phyloP scores from a whole-genome alignment of 2,797 vertebrate genomes.

The Girardinus metallicus region DNA sequence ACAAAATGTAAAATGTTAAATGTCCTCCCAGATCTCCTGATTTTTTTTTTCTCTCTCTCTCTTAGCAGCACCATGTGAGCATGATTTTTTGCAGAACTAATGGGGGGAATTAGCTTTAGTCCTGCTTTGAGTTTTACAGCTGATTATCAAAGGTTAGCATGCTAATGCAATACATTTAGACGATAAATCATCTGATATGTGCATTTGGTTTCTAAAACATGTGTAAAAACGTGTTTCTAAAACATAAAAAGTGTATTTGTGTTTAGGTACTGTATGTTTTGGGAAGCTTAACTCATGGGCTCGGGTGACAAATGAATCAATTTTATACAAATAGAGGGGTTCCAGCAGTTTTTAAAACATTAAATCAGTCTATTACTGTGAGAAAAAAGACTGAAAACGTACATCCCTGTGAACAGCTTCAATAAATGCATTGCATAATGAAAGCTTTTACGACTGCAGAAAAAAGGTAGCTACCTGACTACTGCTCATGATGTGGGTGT shows the following conservation, averaged over 20 bases:
- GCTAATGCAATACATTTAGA: not conserved
- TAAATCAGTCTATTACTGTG: not conserved
- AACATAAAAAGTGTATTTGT: not conserved
- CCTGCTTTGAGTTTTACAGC: not conserved
- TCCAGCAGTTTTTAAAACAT: not conserved
- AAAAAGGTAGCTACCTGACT: conserved; percentile 15
- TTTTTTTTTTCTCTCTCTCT: not conserved
- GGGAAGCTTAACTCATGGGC: not conserved
- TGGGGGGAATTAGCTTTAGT: not conserved
- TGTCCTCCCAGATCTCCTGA: not conserved
- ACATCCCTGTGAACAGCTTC: not conserved
- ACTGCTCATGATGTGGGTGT: conserved; percentile 19
- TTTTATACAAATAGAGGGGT: too few relatives aligned
- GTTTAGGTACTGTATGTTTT: not conserved
- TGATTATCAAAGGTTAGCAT: not conserved
- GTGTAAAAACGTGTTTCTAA: not conserved
- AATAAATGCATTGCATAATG: not conserved
- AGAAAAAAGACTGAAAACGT: not conserved
- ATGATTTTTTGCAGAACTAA: not conserved
- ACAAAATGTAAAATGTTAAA: not conserved
- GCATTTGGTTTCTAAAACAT: not conserved
- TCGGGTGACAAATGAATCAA: not conserved
- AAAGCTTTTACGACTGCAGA: conserved; percentile 7
- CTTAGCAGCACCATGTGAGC: not conserved
- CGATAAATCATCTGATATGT: not conserved